phyloP scores from a whole-genome alignment of 2,888 invertebrate genomes.

The Clistopyga incitator region DNA sequence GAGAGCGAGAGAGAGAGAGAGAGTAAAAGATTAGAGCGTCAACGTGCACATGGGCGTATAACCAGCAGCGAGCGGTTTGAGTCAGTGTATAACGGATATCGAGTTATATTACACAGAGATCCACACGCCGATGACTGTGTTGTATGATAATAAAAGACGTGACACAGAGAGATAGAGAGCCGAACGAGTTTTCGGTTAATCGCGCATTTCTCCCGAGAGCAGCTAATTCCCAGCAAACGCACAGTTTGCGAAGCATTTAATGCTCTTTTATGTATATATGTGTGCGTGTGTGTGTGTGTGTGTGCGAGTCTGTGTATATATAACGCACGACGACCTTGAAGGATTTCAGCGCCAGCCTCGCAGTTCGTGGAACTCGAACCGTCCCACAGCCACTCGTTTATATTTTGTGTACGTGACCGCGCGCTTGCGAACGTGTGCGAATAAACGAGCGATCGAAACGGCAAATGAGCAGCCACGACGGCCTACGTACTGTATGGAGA shows the following conservation, averaged over 20 bases:
- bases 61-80: constrained; percentile 41
- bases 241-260: constrained; percentile 12
- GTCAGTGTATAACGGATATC: constrained; percentile 56
- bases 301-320: neutral
- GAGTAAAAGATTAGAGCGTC: constrained; percentile 34
- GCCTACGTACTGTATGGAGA: constrained; percentile 20
- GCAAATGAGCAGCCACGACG: constrained; percentile 53
- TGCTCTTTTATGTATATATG: neutral
- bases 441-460: constrained; percentile 47
- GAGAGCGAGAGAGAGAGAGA: neutral
- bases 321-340: constrained; percentile 59
- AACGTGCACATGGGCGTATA: constrained; percentile 48
- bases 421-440: constrained; percentile 33
- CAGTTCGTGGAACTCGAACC: constrained; percentile 56
- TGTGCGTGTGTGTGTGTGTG: too few species aligned
- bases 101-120: constrained; percentile 56
- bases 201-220: constrained; percentile 19
- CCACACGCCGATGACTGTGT: constrained; percentile 44
- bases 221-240: constrained; percentile 4
- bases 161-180: constrained; percentile 19
- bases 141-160: constrained; percentile 45
- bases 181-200: constrained; percentile 42
- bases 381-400: constrained; percentile 39
- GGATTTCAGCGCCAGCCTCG: constrained; percentile 59
- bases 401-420: constrained; percentile 29